Evolutionary conservation across 2,888 invertebrate genomes (phyloP), one percentile per base, ranked within the genome.

Genomic region (Lasioglossum marginatum): DNA sequence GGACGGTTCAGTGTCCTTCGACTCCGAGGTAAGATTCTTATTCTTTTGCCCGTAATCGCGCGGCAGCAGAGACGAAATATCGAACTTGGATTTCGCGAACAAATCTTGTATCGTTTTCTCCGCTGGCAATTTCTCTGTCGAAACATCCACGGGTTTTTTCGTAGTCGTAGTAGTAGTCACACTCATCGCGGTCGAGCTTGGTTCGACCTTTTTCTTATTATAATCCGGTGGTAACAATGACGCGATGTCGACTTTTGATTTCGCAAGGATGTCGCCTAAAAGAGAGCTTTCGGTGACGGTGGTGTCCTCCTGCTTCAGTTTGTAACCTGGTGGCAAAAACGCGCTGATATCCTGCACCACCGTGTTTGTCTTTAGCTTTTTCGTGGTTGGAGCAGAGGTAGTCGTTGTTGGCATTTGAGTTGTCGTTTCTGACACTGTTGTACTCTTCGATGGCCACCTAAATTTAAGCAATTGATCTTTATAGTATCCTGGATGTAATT

Each of bases 321-420:
- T 97, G 91, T 96, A 97, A 4, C 97, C 97, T 63, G 97, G 96
- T 16, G 97, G 97, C 84, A 97, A 94, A 83, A 97, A 96, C 79
- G 96, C 96, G 71, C 96, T 96, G 83, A 97, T 95, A 88, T 97
- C 97, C 75, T 93, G 93, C 3, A 92, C 88, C 16, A 86, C 77
- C 16, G 80, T 23, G 81, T 63, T 78, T 23, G 70, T 52, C 77
- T 90, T 89, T 27, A 86, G 12, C 43, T 78, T 90, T 16, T 68
- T 85, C 12, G 88, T 74, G 19, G 83, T 84, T 16, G 90, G 27
- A 23, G 87, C 80, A 5, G 80, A 40, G 70, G 74, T 77, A 4
- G 78, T 85, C 23, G 76, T 60, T 10, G 83, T 85, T 27, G 76
- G 4, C 14, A 63, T 63, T 81, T 78, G 89, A 23, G 77, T 52